Base-by-base conservation (phyloP, 2,888 invertebrate genomes). In the Tetranychus piercei region DNA sequence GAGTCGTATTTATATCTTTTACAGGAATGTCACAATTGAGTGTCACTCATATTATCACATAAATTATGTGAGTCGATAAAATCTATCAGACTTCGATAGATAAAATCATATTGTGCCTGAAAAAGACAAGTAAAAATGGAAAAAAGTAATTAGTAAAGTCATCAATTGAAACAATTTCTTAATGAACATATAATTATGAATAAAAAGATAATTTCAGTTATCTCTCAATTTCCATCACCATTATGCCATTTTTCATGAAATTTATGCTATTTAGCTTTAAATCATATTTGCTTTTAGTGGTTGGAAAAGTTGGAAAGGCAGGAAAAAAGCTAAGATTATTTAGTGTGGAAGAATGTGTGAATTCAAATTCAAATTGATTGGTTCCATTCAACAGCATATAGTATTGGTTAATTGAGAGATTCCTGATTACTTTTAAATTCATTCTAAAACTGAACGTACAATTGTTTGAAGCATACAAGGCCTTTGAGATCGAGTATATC, bases 41-140 rank as follows among this genome's bases (percentile, higher is more conserved):
- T 79, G 74, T 79, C 79, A 45, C 79, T 77, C 78, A 78, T 78
- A 45, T 70, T 74, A 75, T 79, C 78, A 75, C 78, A 79, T 70
- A 79, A 72, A 74, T 79, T 78, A 75, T 78, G 77, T 71, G 76
- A 77, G 55, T 77, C 76, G 70, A 79, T 78, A 73, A 79, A 80
- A 71, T 80, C 79, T 66, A 79, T 87, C 83, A 92, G 90, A 82
- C 91, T 92, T 85, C 92, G 89, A 85, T 93, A 90, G 80, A 93
- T 86, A 85, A 92, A 92, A 86, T 92, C 92, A 84, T 92, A 93
- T 85, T 92, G 92, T 83, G 90, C 88, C 92, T 92, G 85, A 45
- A 86, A 86, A 76, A 77, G 34, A 34, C 34, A 34, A 34, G 34
- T 34, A 34, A 34, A 34, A 34, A 34, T 34, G 34, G 4, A 5